phyloP scores from a whole-genome alignment of 2,113 vertebrate genomes.

The Phrynocephalus versicolor region DNA sequence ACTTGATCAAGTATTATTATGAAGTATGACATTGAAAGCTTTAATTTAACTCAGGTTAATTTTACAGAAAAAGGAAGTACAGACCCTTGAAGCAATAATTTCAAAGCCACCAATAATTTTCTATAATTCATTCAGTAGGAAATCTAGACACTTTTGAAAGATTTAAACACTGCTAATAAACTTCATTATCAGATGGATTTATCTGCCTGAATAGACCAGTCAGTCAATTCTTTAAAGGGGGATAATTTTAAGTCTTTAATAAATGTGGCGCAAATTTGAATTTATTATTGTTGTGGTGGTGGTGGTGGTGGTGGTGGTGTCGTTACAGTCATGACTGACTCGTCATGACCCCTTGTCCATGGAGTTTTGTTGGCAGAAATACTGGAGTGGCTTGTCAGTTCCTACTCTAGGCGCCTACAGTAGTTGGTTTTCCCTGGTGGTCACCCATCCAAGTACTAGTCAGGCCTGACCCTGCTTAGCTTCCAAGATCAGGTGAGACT shows the following conservation, averaged over 20 bases:
- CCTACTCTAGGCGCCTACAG: no score
- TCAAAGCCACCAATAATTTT: not conserved
- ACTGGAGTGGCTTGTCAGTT: no score
- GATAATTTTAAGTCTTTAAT: not conserved
- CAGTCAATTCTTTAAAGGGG: not conserved
- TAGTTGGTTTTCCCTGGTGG: no score
- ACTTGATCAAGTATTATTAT: slow-evolving; percentile 53
- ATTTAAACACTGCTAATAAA: slow-evolving; percentile 1
- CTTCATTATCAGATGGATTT: not conserved
- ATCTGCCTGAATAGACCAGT: not conserved
- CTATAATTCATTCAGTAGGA: accelerated
- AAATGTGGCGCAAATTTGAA: no score
- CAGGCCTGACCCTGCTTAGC: no score
- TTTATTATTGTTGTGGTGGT: no score
- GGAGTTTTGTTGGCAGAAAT: no score
- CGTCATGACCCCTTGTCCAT: no score
- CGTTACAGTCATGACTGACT: no score
- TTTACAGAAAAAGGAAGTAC: not conserved
- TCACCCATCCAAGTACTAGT: no score
- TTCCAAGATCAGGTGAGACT: no score
- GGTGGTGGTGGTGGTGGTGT: no score
- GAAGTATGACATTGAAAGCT: slow-evolving; percentile 42
- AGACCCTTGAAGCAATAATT: not conserved
- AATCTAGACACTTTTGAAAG: not conserved
- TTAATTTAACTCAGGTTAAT: slow-evolving; percentile 33